Evolutionary conservation across 2,888 invertebrate species (phyloP), one percentile per base, ranked within the genome.

Genomic region (Tineola bisselliella): DNA sequence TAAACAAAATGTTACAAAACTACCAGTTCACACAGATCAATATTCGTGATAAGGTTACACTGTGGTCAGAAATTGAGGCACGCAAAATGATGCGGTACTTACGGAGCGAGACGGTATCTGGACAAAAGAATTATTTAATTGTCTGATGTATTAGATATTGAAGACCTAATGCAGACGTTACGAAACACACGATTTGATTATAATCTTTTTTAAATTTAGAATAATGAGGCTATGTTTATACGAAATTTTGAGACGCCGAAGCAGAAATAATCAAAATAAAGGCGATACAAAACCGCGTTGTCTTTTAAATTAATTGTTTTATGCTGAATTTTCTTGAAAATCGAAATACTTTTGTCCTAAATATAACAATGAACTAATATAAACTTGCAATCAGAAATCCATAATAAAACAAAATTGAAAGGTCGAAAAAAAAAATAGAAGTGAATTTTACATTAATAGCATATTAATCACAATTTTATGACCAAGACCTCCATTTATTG

Each of bases 51-150:
- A 58, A 33, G 33, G 33, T 33, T 17, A 33, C 4, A 6, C 30
- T 19, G 30, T 33, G 19, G 13, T 58, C 31, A n/a, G 58, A 58
- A 58, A 58, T 25, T 33, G 58, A 58, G 48, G 17, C 58, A 58
- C 58, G 33, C 58, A 33, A 58, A 58, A 58, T 30, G 33, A 58
- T 58, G 58, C 25, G 25, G 25, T 12, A 56, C 25, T 30, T 25
- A n/a, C 33, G 33, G 13, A 58, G 58, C n/a, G 2, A 19, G 19
- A 4, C 30, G 56, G 17, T 56, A 56, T 33, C 15, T 1, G 31
- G 33, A 58, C 58, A 58, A 58, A 58, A 58, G 58, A 58, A 58
- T 33, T 58, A 58, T 58, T 58, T 58, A 58, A 58, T 31, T 25
- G 33, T 58, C 15, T 30, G 33, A 58, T 58, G 10, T 30, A 15